phyloP scores from a whole-genome alignment of 2,888 invertebrate species.

The Tortrix viridana region DNA sequence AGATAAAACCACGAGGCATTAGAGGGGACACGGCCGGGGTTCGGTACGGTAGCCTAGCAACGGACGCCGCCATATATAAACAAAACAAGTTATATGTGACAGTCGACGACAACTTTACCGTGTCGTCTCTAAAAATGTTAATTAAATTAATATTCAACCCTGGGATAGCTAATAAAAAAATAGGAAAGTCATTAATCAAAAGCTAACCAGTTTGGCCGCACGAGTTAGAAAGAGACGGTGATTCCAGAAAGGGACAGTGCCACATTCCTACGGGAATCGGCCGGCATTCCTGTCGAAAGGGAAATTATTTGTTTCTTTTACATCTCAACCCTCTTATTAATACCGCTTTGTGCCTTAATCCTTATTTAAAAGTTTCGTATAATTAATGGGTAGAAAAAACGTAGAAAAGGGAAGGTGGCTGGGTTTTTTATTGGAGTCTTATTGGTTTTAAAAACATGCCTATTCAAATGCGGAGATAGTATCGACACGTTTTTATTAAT shows the following conservation, averaged over 20 bases:
- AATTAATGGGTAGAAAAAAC: slow-evolving; percentile 51
- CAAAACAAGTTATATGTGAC: not conserved
- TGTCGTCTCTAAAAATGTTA: slow-evolving; percentile 49
- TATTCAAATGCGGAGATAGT: slow-evolving; percentile 22
- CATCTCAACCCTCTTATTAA: slow-evolving; percentile 51
- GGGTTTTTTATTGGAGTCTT: slow-evolving; percentile 41
- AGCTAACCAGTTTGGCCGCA: slow-evolving; percentile 65
- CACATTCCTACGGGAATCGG: slow-evolving; percentile 67
- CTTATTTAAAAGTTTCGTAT: slow-evolving; percentile 53
- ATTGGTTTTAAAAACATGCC: slow-evolving; percentile 39
- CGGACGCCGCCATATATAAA: slow-evolving; percentile 11
- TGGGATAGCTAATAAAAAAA: slow-evolving; percentile 53
- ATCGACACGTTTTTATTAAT: slow-evolving; percentile 23
- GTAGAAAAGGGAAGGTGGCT: slow-evolving; percentile 50
- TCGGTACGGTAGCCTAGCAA: not conserved
- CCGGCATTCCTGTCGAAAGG: slow-evolving; percentile 68
- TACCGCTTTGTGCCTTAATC: slow-evolving; percentile 59
- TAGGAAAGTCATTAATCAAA: slow-evolving; percentile 68
- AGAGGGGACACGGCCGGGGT: slow-evolving; percentile 1
- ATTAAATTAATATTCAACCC: slow-evolving; percentile 63
- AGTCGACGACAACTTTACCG: slow-evolving; percentile 29
- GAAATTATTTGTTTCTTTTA: slow-evolving; percentile 64
- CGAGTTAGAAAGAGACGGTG: slow-evolving; percentile 49
- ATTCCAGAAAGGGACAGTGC: slow-evolving; percentile 64
- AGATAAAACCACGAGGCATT: slow-evolving; percentile 37